Evolutionary conservation across 2,888 invertebrate species (phyloP).

Genomic region (Tachina fera): DNA sequence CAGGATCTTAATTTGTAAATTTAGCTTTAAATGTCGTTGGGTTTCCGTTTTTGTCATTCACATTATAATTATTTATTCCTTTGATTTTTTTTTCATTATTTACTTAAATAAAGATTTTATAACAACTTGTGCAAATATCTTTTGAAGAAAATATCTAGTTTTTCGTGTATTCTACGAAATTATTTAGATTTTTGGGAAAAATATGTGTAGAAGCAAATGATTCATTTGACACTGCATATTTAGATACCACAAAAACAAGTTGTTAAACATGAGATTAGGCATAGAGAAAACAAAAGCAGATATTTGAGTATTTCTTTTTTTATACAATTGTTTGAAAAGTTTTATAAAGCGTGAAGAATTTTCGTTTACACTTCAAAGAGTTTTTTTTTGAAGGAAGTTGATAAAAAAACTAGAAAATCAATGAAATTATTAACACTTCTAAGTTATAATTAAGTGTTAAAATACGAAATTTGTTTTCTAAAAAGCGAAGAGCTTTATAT

Average conservation of each 20-base stretch:
- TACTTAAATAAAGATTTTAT: conserved; percentile 65
- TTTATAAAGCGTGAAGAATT: conserved; percentile 82
- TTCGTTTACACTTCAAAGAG: conserved; percentile 80
- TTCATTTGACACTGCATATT: conserved; percentile 81
- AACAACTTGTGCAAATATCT: conserved; percentile 78
- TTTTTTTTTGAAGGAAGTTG: conserved; percentile 73
- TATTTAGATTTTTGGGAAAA: conserved; percentile 74
- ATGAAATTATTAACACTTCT: conserved; percentile 67
- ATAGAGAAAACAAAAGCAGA: conserved; percentile 73
- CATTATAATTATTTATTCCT: conserved; percentile 57
- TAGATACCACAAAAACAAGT: conserved; percentile 73
- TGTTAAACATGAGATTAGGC: conserved; percentile 68
- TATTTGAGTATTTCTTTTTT: conserved; percentile 77
- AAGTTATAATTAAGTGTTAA: conserved; percentile 65
- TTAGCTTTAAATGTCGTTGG: conserved; percentile 67
- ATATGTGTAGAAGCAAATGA: conserved; percentile 71
- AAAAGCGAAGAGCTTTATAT: neutral
- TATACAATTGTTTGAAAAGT: conserved; percentile 54
- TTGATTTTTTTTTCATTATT: conserved; percentile 66
- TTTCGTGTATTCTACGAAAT: conserved; percentile 80
- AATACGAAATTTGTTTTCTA: conserved; percentile 54
- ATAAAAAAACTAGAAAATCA: conserved; percentile 59
- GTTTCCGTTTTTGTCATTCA: conserved; percentile 63
- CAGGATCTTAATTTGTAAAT: conserved; percentile 71
- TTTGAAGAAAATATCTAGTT: conserved; percentile 75